Conservation (phyloP, 2,797 vertebrate genomes). For the Onychomys torridus region DNA sequence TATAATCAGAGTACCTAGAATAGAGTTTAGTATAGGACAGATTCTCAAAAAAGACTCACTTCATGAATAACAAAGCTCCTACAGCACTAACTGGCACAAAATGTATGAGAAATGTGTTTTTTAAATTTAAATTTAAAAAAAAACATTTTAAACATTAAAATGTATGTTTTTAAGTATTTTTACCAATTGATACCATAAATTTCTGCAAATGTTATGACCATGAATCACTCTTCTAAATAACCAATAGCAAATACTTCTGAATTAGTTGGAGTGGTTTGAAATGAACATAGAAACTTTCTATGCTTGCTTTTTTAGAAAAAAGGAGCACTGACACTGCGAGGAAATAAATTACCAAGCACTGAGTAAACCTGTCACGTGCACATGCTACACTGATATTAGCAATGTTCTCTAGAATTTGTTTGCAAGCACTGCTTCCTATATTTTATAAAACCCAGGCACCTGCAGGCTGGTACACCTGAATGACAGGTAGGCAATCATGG, state of each 20-base stretch:
- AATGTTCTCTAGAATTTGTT: background rate
- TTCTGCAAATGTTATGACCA: conserved; percentile 47
- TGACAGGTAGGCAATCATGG: background rate
- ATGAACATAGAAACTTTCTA: conserved; percentile 29
- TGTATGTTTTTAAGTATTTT: background rate
- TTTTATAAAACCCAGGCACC: conserved; percentile 28
- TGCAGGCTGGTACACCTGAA: background rate
- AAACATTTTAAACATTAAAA: background rate
- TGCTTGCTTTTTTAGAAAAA: conserved; percentile 27
- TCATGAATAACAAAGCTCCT: conserved; percentile 37
- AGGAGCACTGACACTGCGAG: background rate
- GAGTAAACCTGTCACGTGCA: background rate
- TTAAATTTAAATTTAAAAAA: background rate
- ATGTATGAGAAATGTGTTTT: conserved; percentile 11
- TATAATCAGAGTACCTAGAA: background rate
- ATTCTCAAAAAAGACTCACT: conserved; percentile 19
- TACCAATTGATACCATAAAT: conserved; percentile 28
- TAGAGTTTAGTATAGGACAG: background rate
- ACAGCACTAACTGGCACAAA: conserved; percentile 3
- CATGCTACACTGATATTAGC: background rate
- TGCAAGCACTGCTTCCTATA: background rate
- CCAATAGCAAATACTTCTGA: conserved; percentile 42
- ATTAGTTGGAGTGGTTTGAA: conserved; percentile 31
- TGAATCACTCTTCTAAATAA: conserved; percentile 42
- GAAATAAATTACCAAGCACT: conserved; percentile 47